phyloP scores from a whole-genome alignment of 2,113 vertebrate genomes.

The Salvelinus alpinus region DNA sequence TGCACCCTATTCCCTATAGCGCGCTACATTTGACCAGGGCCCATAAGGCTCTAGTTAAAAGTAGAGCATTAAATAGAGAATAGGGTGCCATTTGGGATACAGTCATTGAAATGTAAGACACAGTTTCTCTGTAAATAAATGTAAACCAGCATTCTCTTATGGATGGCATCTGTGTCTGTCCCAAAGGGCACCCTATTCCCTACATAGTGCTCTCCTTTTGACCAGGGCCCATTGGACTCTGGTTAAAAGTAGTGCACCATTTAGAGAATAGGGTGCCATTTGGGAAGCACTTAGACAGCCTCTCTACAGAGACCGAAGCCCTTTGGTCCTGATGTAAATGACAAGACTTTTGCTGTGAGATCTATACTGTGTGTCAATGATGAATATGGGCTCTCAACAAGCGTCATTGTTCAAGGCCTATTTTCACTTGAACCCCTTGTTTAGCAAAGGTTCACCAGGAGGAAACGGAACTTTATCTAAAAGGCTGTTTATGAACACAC shows the following conservation, averaged over 20 bases:
- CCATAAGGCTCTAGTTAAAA: too few relatives aligned
- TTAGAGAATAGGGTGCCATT: too few relatives aligned
- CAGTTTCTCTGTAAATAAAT: conserved; percentile 12
- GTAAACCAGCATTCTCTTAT: conserved; percentile 35
- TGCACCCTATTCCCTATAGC: too few relatives aligned
- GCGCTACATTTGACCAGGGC: too few relatives aligned
- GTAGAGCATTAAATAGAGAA: neutral
- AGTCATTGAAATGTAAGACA: too few relatives aligned
- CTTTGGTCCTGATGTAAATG: neutral
- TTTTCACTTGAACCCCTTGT: conserved; percentile 24
- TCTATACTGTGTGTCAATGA: conserved; percentile 37
- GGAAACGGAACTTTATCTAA: conserved; percentile 33
- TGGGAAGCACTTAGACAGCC: too few relatives aligned
- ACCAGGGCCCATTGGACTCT: too few relatives aligned
- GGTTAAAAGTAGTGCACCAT: too few relatives aligned
- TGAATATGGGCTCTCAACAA: conserved; percentile 20
- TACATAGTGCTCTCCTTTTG: too few relatives aligned
- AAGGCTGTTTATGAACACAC: conserved; percentile 22
- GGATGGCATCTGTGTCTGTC: neutral
- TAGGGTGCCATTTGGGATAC: neutral
- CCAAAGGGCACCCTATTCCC: too few relatives aligned
- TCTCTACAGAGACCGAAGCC: conserved; percentile 12
- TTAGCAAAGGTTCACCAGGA: conserved; percentile 17
- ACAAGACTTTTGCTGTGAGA: conserved; percentile 44
- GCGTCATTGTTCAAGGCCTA: conserved; percentile 15